These are phyloP conservation scores for Seira sanloemensis DNA, from an alignment of 2,888 invertebrate species.

Conservation along the genomic window DNA sequence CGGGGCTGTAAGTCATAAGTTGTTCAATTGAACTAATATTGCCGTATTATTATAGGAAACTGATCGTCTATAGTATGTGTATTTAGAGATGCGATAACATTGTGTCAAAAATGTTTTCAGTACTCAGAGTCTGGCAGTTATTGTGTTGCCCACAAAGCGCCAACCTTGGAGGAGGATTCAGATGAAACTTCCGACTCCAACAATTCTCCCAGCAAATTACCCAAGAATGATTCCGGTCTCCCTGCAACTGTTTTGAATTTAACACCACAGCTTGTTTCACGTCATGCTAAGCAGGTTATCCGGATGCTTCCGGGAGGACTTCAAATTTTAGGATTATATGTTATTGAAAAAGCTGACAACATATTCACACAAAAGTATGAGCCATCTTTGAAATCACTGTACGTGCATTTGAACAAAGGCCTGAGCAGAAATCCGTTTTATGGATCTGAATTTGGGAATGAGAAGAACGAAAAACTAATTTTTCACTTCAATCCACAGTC, in stretches of 20 bases:
- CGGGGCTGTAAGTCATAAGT: slow-evolving; percentile 67
- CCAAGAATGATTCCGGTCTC: slow-evolving; percentile 7
- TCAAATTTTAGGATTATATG: slow-evolving; percentile 89
- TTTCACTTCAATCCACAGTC: slow-evolving; percentile 78
- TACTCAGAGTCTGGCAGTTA: slow-evolving; percentile 62
- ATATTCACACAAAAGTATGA: slow-evolving; percentile 80
- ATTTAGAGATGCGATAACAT: too few relatives aligned
- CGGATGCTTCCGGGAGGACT: slow-evolving; percentile 95
- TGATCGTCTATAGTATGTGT: too few relatives aligned
- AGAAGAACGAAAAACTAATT: slow-evolving; percentile 80
- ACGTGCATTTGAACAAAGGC: slow-evolving; percentile 79
- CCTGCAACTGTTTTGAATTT: slow-evolving; percentile 42
- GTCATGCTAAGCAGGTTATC: slow-evolving; percentile 76
- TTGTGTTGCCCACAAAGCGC: slow-evolving; percentile 69
- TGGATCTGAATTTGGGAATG: slow-evolving; percentile 62
- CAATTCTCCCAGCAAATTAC: slow-evolving; percentile 26
- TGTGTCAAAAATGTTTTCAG: too few relatives aligned
- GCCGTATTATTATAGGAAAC: too few relatives aligned
- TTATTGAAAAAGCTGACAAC: slow-evolving; percentile 78
- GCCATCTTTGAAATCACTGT: slow-evolving; percentile 79
- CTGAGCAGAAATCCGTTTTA: slow-evolving; percentile 70
- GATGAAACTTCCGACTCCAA: slow-evolving; percentile 41
- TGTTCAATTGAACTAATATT: too few relatives aligned
- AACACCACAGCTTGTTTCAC: slow-evolving; percentile 55
- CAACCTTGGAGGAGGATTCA: slow-evolving; percentile 66